These are phyloP conservation scores for Marasmarcha lunaedactyla DNA, from an alignment of 2,888 invertebrate genomes.

Conservation along the genomic window DNA sequence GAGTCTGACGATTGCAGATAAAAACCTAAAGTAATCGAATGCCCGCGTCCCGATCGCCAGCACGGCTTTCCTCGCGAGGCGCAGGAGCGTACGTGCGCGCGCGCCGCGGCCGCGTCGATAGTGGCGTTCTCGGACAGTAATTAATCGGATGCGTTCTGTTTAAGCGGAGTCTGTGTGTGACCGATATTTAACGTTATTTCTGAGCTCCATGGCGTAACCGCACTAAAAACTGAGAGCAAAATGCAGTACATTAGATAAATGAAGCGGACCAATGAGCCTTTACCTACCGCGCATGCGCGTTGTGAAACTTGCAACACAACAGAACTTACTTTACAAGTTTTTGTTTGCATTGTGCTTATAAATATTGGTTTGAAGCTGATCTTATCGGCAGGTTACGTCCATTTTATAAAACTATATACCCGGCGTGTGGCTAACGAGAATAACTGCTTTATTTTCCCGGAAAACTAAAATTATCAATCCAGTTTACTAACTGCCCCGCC, in stretches of 20 bases:
- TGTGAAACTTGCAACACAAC: slow-evolving; percentile 1
- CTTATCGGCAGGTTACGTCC: no score
- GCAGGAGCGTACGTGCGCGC: slow-evolving; percentile 39
- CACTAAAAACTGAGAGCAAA: slow-evolving; percentile 59
- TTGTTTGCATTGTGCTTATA: no score
- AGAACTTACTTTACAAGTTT: no score
- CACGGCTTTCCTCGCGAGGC: slow-evolving; percentile 42
- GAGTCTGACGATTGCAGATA: slow-evolving; percentile 1
- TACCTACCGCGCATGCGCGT: slow-evolving; percentile 9
- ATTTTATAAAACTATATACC: no score
- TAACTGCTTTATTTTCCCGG: no score
- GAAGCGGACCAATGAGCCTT: slow-evolving; percentile 31
- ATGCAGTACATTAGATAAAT: slow-evolving; percentile 62
- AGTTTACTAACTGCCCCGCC: no score
- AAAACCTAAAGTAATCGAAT: slow-evolving; percentile 6
- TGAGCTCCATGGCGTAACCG: slow-evolving; percentile 61
- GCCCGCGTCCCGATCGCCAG: slow-evolving; percentile 24
- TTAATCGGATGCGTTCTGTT: slow-evolving; percentile 57
- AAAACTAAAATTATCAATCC: no score
- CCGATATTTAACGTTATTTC: slow-evolving; percentile 69
- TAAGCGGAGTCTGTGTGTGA: slow-evolving; percentile 47
- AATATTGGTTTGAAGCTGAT: no score
- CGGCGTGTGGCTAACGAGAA: no score
- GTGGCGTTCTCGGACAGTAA: slow-evolving; percentile 43
- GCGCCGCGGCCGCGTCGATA: slow-evolving; percentile 50